Evolutionary conservation across 2,888 invertebrate genomes (phyloP).

Genomic region (Andrena haemorrhoa): DNA sequence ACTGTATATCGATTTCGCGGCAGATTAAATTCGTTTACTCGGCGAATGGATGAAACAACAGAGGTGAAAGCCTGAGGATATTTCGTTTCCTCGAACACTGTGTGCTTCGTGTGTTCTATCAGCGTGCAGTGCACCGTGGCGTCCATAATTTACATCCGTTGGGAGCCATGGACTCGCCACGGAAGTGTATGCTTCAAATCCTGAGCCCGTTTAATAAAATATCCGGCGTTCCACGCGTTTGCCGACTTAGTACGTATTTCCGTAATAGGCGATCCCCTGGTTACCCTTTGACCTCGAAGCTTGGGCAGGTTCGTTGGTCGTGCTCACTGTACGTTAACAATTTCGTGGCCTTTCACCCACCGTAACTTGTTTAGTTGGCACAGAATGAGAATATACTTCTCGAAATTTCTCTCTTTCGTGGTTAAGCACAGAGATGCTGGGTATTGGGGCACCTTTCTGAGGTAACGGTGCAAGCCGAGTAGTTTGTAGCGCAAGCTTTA

Average conservation of each 20-base stretch:
- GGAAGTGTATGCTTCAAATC: constrained; percentile 20
- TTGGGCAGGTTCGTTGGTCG: neutral
- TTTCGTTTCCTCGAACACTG: neutral
- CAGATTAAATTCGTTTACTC: neutral
- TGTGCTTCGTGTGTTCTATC: too few relatives aligned
- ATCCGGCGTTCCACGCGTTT: constrained; percentile 12
- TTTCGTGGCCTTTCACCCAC: constrained; percentile 11
- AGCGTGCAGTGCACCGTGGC: neutral
- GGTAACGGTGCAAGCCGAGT: too few relatives aligned
- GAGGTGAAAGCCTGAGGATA: neutral
- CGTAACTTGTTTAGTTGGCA: neutral
- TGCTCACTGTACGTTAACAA: neutral
- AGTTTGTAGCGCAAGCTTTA: too few relatives aligned
- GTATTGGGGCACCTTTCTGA: too few relatives aligned
- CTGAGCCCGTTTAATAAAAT: constrained; percentile 35
- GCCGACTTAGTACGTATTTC: constrained; percentile 1
- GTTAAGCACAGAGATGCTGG: too few relatives aligned
- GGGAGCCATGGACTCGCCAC: constrained; percentile 8
- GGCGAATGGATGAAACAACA: neutral
- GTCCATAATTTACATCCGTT: constrained; percentile 31
- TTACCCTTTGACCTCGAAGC: neutral
- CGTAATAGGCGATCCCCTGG: neutral
- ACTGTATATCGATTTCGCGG: neutral
- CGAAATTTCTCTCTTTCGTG: neutral
- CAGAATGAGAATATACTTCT: neutral